Conservation (phyloP, 1,140 invertebrate species). For the Aplysia californica region DNA sequence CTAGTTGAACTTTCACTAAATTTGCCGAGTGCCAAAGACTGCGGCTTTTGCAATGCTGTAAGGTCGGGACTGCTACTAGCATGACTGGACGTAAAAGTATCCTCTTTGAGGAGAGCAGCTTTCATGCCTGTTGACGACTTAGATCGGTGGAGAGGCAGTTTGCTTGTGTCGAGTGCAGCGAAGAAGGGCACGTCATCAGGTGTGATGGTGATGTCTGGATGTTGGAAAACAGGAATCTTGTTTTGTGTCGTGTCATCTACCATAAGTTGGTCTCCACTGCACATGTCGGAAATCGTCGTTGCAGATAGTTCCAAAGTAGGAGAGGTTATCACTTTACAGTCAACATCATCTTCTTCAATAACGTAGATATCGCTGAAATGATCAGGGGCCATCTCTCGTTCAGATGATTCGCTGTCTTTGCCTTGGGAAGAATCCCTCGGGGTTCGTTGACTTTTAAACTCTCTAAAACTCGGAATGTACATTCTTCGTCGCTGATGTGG, state of each 20-base stretch:
- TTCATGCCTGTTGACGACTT: background rate
- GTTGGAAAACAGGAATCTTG: background rate
- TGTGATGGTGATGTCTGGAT: background rate
- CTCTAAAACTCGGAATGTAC: constrained; percentile 28
- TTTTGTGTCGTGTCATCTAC: background rate
- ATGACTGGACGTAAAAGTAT: too few relatives aligned
- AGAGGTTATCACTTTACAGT: background rate
- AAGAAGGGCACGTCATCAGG: background rate
- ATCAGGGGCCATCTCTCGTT: background rate
- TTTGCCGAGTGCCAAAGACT: background rate
- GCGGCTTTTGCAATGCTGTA: background rate
- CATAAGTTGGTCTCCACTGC: background rate
- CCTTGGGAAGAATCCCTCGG: background rate
- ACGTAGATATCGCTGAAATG: background rate
- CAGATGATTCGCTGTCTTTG: background rate
- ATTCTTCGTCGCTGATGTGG: background rate
- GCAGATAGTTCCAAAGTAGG: background rate
- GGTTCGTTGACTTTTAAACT: constrained; percentile 15
- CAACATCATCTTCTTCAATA: background rate
- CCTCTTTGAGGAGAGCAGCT: too few relatives aligned
- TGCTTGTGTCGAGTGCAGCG: background rate
- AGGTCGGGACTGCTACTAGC: background rate
- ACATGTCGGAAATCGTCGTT: background rate
- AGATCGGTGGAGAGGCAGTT: background rate
- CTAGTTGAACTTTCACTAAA: too few relatives aligned